Conservation (phyloP, 2,113 vertebrate genomes). For the Semicossyphus pulcher region DNA sequence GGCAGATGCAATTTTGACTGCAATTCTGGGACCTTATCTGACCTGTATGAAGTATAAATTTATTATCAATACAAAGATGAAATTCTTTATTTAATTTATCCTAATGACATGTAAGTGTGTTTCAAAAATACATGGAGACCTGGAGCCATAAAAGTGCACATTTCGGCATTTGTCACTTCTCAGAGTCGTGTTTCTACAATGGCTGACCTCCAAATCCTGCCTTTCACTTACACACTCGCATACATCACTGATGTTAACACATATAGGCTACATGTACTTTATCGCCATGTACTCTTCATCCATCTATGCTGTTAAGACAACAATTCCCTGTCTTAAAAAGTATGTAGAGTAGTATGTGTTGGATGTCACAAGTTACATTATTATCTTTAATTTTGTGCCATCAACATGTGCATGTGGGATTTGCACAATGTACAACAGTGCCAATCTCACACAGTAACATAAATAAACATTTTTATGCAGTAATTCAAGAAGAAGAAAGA, state of each 20-base stretch:
- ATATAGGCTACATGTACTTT: no score
- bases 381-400: no score
- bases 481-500: no score
- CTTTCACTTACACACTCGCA: background rate
- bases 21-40: slow-evolving; percentile 67
- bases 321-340: no score
- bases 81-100: slow-evolving; percentile 43
- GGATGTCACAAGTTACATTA: no score
- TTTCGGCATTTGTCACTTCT: slow-evolving; percentile 19
- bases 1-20: slow-evolving; percentile 67
- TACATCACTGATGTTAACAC: background rate
- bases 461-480: no score
- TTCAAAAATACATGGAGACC: slow-evolving; percentile 26
- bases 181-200: slow-evolving; percentile 7
- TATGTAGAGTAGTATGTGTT: no score
- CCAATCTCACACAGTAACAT: no score
- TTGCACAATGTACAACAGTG: no score
- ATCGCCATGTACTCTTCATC: no score
- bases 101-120: slow-evolving; percentile 30
- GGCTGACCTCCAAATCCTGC: background rate
- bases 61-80: slow-evolving; percentile 60
- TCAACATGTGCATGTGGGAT: no score
- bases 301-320: no score
- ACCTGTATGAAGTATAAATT: slow-evolving; percentile 72
- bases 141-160: slow-evolving; percentile 27